These are phyloP conservation scores for Smittia sp. DNA, from an alignment of 2,888 invertebrate genomes.

Conservation along the genomic window DNA sequence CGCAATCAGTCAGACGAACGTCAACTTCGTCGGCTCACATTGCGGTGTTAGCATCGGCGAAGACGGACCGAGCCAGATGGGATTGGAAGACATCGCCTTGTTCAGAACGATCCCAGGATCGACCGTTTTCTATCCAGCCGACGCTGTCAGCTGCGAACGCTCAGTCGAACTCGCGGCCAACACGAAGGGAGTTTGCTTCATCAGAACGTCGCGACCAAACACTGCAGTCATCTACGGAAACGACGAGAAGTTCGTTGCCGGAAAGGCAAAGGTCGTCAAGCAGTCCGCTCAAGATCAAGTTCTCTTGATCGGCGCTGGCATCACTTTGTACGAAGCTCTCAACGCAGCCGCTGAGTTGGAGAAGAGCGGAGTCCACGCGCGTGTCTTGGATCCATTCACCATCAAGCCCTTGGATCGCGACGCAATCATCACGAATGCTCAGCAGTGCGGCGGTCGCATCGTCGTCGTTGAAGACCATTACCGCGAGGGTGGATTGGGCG, in stretches of 20 bases:
- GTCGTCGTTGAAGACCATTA: conserved; percentile 98
- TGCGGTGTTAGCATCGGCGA: conserved; percentile 98
- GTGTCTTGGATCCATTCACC: conserved; percentile 94
- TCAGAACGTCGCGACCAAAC: conserved; percentile 91
- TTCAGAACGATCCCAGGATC: conserved; percentile 87
- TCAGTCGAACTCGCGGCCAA: conserved; percentile 95
- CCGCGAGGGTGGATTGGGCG: conserved; percentile 86
- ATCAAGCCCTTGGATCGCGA: conserved; percentile 89
- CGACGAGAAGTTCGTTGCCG: conserved; percentile 76
- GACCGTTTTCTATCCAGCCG: conserved; percentile 77
- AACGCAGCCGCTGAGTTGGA: conserved; percentile 75
- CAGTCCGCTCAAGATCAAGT: conserved; percentile 74
- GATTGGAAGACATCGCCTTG: conserved; percentile 94
- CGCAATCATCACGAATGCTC: conserved; percentile 72
- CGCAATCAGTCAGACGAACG: conserved; percentile 96
- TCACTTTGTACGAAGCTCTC: conserved; percentile 89
- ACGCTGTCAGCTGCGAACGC: conserved; percentile 92
- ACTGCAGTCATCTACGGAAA: conserved; percentile 83
- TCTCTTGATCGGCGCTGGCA: conserved; percentile 86
- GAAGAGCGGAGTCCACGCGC: conserved; percentile 67
- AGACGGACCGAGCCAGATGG: conserved; percentile 99
- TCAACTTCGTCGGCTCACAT: conserved; percentile 95
- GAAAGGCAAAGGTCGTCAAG: conserved; percentile 76
- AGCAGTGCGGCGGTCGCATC: conserved; percentile 74
- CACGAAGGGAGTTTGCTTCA: conserved; percentile 91